A percentile compares a stretch with the other conserved stretches of the same genome.
Evolutionary conservation across 2,113 vertebrate genomes (phyloP).

Genomic region (Apaloderma vittatum): DNA sequence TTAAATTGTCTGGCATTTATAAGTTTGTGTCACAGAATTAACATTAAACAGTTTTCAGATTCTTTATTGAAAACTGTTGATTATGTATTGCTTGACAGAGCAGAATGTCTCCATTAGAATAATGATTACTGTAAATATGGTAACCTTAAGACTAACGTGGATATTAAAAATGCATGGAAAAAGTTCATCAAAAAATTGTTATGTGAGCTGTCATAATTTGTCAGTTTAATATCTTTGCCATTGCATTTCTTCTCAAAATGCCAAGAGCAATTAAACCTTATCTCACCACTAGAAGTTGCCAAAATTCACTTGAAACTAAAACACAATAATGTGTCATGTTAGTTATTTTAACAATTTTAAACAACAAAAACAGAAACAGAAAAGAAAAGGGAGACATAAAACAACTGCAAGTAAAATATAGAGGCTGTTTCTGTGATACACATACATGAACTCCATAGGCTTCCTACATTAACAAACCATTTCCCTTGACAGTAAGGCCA

Average conservation of each 20-base stretch:
- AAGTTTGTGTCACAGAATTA: constrained; percentile 41
- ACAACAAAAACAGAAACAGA: constrained; percentile 33
- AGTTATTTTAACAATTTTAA: constrained; percentile 48
- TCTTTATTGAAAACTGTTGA: constrained; percentile 55
- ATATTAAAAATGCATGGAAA: constrained; percentile 38
- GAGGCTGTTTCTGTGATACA: neutral
- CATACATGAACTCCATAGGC: neutral
- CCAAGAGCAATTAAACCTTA: constrained; percentile 54
- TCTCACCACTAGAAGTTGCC: neutral
- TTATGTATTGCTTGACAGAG: constrained; percentile 52
- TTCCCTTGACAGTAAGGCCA: neutral
- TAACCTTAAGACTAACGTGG: neutral
- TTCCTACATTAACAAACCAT: neutral
- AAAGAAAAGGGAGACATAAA: neutral
- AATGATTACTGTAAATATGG: constrained; percentile 45
- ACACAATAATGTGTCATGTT: neutral
- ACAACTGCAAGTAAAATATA: neutral
- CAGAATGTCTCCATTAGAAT: constrained; percentile 41
- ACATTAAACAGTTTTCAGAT: constrained; percentile 36
- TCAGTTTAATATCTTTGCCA: constrained; percentile 33
- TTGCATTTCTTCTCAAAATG: constrained; percentile 56
- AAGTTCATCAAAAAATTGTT: constrained; percentile 36
- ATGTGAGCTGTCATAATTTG: constrained; percentile 37
- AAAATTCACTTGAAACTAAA: constrained; percentile 53
- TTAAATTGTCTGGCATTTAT: constrained; percentile 35